Percentiles rank a stretch among this genome's conserved stretches.
Evolutionary conservation across 2,113 vertebrate species (phyloP).

Genomic region (Festucalex cinctus): DNA sequence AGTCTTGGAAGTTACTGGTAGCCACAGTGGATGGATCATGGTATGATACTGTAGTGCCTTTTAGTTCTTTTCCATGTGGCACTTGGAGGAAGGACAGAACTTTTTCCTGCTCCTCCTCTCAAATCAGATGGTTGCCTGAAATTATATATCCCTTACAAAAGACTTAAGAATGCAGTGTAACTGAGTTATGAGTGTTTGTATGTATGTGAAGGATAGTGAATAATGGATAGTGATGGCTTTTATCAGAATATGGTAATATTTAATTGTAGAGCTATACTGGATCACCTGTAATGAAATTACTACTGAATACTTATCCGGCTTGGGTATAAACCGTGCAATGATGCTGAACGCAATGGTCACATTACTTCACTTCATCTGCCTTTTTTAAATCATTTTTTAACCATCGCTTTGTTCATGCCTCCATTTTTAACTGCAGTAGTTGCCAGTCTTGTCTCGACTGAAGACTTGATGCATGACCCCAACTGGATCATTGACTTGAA

Average conservation of each 20-base stretch:
- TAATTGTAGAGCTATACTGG: constrained; percentile 44
- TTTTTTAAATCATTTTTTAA: constrained; percentile 42
- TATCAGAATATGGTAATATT: constrained; percentile 30
- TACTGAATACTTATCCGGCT: constrained; percentile 61
- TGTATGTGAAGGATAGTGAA: constrained; percentile 37
- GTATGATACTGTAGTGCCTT: constrained; percentile 73
- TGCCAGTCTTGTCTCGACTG: constrained; percentile 4
- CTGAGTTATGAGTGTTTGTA: constrained; percentile 17
- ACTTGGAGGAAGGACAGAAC: constrained; percentile 55
- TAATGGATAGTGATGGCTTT: constrained; percentile 33
- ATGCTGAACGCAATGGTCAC: constrained; percentile 37
- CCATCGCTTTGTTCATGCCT: constrained; percentile 22
- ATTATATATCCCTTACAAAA: constrained; percentile 46
- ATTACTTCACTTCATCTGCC: constrained; percentile 39
- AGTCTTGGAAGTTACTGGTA: constrained; percentile 36
- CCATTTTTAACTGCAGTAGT: constrained; percentile 6
- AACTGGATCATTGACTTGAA: constrained; percentile 36
- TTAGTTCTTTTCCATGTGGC: constrained; percentile 53
- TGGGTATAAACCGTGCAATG: constrained; percentile 64
- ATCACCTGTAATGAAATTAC: constrained; percentile 57
- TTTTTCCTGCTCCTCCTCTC: constrained; percentile 38
- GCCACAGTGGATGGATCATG: constrained; percentile 44
- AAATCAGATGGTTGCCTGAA: constrained; percentile 42
- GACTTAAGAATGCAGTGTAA: constrained; percentile 39
- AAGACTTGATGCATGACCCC: constrained; percentile 23